phyloP scores from a whole-genome alignment of 2,888 invertebrate genomes.

The Drosophila mimetica region DNA sequence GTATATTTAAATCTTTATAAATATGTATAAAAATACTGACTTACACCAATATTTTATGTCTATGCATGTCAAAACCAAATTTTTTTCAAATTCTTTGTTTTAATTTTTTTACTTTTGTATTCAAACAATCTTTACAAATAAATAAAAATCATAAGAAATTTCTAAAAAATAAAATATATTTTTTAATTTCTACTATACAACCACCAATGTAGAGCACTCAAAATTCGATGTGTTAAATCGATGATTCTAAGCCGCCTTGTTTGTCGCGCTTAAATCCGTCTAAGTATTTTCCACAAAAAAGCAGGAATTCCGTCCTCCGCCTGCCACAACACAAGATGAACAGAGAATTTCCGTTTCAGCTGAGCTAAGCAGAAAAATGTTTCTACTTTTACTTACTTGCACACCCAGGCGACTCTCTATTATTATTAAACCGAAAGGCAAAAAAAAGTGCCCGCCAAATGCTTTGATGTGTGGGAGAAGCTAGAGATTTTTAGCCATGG shows the following conservation, averaged over 20 bases:
- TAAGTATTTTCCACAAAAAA: slow-evolving; percentile 69
- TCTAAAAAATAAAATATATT: too few relatives aligned
- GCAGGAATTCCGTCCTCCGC: slow-evolving; percentile 30
- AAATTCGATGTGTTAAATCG: not conserved
- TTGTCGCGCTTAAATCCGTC: slow-evolving; percentile 79
- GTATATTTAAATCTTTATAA: too few relatives aligned
- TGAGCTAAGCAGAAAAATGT: slow-evolving; percentile 77
- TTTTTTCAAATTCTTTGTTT: too few relatives aligned
- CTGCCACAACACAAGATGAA: slow-evolving; percentile 61
- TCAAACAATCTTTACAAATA: too few relatives aligned
- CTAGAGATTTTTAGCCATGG: not conserved
- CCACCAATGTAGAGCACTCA: slow-evolving; percentile 13
- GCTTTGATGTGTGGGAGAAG: slow-evolving; percentile 44
- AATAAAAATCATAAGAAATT: too few relatives aligned
- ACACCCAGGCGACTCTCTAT: slow-evolving; percentile 64
- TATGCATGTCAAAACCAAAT: too few relatives aligned
- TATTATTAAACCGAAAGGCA: slow-evolving; percentile 68
- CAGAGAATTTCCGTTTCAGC: slow-evolving; percentile 74
- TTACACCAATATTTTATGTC: too few relatives aligned
- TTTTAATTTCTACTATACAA: too few relatives aligned
- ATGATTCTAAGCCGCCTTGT: slow-evolving; percentile 49
- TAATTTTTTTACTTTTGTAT: too few relatives aligned
- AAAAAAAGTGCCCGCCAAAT: slow-evolving; percentile 29
- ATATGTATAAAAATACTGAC: too few relatives aligned
- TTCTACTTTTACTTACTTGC: slow-evolving; percentile 68